Percentiles rank a stretch among this genome's conserved stretches.
Conservation (phyloP, 2,113 vertebrate species). For the Egretta garzetta region DNA sequence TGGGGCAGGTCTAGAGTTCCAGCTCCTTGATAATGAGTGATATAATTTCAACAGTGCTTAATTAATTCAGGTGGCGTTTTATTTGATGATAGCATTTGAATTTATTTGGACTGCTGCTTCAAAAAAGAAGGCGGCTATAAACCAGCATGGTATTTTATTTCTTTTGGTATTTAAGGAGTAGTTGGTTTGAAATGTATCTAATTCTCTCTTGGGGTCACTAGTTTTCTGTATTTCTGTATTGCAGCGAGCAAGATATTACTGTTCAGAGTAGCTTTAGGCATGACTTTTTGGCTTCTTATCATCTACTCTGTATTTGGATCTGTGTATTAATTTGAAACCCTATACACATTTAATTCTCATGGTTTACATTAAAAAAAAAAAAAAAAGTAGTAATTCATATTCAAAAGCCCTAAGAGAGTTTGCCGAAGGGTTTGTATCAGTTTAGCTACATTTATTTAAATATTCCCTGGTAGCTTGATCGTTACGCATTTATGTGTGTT, state of each 20-base stretch:
- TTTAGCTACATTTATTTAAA: background rate
- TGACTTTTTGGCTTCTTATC: background rate
- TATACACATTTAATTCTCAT: background rate
- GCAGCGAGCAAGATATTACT: background rate
- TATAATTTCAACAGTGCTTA: background rate
- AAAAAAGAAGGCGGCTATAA: background rate
- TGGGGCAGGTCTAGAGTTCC: background rate
- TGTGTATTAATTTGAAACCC: background rate
- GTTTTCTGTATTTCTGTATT: background rate
- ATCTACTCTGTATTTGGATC: background rate
- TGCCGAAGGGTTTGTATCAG: background rate
- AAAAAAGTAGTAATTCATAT: background rate
- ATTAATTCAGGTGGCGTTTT: background rate
- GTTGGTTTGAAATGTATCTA: background rate
- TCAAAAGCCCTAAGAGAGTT: background rate
- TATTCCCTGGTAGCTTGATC: background rate
- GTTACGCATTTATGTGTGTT: fast-evolving
- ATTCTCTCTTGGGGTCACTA: background rate
- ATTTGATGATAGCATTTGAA: background rate
- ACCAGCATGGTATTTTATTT: background rate
- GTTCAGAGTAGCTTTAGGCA: background rate
- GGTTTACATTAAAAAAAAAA: background rate
- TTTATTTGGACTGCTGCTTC: background rate
- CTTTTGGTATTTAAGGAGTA: background rate
- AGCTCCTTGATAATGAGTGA: fast-evolving